A percentile compares a stretch with the other conserved stretches of the same genome.
phyloP scores from a whole-genome alignment of 2,888 invertebrate genomes.

The Tetrapedia diversipes region DNA sequence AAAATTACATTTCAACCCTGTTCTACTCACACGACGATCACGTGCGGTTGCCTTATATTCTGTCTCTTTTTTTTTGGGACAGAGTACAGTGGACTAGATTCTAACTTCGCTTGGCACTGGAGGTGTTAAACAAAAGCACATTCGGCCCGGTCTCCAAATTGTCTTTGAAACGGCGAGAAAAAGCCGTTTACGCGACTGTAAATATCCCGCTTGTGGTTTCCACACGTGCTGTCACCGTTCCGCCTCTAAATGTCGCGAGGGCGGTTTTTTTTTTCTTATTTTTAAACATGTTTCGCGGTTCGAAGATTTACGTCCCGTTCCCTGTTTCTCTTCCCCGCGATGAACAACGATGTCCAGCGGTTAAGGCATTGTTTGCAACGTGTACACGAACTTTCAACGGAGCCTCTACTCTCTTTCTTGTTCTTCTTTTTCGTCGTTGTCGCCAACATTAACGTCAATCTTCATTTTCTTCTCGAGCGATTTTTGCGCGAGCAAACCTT shows the following conservation, averaged over 20 bases:
- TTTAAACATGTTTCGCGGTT: constrained; percentile 62
- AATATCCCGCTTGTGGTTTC: constrained; percentile 64
- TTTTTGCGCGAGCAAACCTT: neutral
- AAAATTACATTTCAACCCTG: no score
- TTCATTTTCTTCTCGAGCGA: constrained; percentile 9
- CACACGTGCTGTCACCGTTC: constrained; percentile 25
- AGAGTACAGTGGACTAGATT: no score
- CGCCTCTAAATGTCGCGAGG: constrained; percentile 16
- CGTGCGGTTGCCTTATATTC: no score
- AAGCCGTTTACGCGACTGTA: constrained; percentile 46
- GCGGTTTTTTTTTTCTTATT: constrained; percentile 43
- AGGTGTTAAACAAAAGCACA: no score
- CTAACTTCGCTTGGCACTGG: no score
- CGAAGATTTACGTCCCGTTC: constrained; percentile 64
- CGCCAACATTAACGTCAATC: constrained; percentile 7
- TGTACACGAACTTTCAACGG: constrained; percentile 20
- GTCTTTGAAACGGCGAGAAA: constrained; percentile 18
- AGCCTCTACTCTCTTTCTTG: neutral
- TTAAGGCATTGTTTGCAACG: constrained; percentile 16
- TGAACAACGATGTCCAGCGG: constrained; percentile 9
- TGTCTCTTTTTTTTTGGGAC: no score
- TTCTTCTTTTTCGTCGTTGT: neutral
- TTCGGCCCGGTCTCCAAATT: neutral
- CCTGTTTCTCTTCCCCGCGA: constrained; percentile 2
- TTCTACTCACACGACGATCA: no score